These are phyloP conservation scores for Caenorhabditis auriculariae DNA, from an alignment of 2,888 invertebrate genomes.

Conservation along the genomic window DNA sequence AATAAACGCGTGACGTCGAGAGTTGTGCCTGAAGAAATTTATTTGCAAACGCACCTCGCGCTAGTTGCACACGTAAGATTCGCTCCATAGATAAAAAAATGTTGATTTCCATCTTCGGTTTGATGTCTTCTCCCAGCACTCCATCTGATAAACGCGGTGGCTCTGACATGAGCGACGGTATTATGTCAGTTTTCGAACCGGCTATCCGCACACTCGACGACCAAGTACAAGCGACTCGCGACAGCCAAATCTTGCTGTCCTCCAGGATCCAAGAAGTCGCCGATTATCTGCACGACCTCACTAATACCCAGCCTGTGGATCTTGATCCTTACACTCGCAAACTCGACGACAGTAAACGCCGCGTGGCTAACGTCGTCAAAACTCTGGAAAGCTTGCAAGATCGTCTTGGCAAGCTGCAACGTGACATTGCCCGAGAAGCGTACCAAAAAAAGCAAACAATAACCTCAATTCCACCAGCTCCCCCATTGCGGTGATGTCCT, in stretches of 20 bases:
- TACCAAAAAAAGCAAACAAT: constrained; percentile 17
- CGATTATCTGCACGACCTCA: constrained; percentile 36
- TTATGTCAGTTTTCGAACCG: constrained; percentile 14
- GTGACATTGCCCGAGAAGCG: constrained; percentile 49
- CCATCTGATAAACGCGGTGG: constrained; percentile 6
- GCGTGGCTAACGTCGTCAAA: constrained; percentile 8
- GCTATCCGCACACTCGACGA: constrained; percentile 20
- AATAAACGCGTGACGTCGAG: too few relatives aligned
- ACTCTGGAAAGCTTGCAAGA: constrained; percentile 38
- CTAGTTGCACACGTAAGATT: too few relatives aligned
- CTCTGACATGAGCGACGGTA: constrained; percentile 15
- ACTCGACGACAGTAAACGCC: constrained; percentile 45
- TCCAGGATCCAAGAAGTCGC: constrained; percentile 8
- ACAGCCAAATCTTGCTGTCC: constrained; percentile 13
- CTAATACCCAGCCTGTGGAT: constrained; percentile 46
- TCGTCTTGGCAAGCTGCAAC: constrained; percentile 43
- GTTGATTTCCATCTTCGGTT: too few relatives aligned
- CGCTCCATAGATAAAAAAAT: too few relatives aligned
- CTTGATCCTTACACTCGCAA: constrained; percentile 46
- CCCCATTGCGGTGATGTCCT: constrained; percentile 6
- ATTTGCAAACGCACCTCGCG: too few relatives aligned
- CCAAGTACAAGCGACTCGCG: constrained; percentile 18
- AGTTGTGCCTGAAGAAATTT: too few relatives aligned
- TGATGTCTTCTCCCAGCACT: too few relatives aligned
- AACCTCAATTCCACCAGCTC: constrained; percentile 14